phyloP scores from a whole-genome alignment of 2,797 vertebrate species.

The Sebastiscus albofasciatus region DNA sequence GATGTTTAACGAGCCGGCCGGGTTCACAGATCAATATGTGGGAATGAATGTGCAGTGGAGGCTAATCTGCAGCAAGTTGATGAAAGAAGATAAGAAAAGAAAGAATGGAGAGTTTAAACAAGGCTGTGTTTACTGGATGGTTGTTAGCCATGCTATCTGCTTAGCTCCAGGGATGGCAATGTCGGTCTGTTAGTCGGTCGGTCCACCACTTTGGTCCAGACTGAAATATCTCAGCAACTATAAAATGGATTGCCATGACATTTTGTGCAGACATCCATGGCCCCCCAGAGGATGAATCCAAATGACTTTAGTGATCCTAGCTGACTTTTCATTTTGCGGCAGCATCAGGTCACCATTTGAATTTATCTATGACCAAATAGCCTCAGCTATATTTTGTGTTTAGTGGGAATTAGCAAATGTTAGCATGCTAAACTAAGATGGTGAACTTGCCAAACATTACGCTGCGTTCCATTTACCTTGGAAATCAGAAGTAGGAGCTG shows the following conservation, averaged over 20 bases:
- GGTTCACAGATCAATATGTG: slow-evolving; percentile 25
- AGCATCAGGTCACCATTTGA: neutral
- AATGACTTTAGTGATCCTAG: neutral
- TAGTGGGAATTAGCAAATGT: neutral
- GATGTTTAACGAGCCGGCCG: slow-evolving; percentile 9
- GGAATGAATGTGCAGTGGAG: slow-evolving; percentile 7
- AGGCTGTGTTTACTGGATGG: neutral
- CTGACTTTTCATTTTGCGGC: neutral
- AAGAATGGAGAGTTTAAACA: neutral
- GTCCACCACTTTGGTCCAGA: neutral
- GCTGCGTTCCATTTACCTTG: no score
- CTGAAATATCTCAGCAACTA: slow-evolving; percentile 1
- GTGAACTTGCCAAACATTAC: neutral
- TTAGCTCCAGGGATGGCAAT: neutral
- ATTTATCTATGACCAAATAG: neutral
- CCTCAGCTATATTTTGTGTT: neutral
- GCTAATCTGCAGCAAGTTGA: slow-evolving; percentile 23
- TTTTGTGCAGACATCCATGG: neutral
- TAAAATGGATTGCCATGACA: neutral
- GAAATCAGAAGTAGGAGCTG: no score
- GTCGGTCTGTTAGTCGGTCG: neutral
- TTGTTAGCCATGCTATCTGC: neutral
- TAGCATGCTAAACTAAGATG: neutral
- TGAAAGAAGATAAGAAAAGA: neutral
- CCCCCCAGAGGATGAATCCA: neutral